A percentile compares a stretch with the other conserved stretches of the same genome.
Conservation (phyloP, 2,888 invertebrate species). For the Lamproptera curius region DNA sequence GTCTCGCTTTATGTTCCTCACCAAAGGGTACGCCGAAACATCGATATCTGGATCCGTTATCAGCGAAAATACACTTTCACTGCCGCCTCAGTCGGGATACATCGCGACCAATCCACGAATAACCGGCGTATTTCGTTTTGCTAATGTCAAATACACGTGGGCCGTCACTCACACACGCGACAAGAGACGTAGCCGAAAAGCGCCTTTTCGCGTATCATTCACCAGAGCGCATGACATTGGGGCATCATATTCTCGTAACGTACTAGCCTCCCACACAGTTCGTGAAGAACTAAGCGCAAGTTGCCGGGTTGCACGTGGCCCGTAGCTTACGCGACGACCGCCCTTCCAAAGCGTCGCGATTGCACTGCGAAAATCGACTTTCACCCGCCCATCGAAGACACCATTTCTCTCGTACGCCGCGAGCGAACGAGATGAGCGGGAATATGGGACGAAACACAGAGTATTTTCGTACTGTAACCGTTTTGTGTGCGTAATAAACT, state of each 20-base stretch:
- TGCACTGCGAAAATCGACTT: constrained; percentile 66
- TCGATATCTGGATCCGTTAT: constrained; percentile 36
- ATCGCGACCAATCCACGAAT: constrained; percentile 39
- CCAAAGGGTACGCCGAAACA: constrained; percentile 45
- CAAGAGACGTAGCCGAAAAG: constrained; percentile 42
- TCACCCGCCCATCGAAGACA: constrained; percentile 54
- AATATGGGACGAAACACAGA: constrained; percentile 69
- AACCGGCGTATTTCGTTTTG: constrained; percentile 46
- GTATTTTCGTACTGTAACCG: constrained; percentile 67
- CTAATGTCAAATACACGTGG: constrained; percentile 74
- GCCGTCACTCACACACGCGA: constrained; percentile 49
- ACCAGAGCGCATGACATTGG: constrained; percentile 64
- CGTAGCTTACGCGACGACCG: constrained; percentile 73
- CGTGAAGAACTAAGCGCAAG: constrained; percentile 75
- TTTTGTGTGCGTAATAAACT: constrained; percentile 54
- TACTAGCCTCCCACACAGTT: constrained; percentile 76
- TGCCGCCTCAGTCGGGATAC: constrained; percentile 37
- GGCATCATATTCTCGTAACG: constrained; percentile 65
- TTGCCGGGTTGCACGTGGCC: constrained; percentile 73
- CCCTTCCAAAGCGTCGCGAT: constrained; percentile 65
- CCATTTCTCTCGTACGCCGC: constrained; percentile 50
- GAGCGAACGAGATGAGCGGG: constrained; percentile 57
- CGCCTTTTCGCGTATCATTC: constrained; percentile 53
- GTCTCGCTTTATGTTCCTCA: background rate
- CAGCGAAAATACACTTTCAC: constrained; percentile 52